Evolutionary conservation across 2,797 vertebrate genomes (phyloP), one percentile per base, ranked within the genome.

Genomic region (Acipenser ruthenus): DNA sequence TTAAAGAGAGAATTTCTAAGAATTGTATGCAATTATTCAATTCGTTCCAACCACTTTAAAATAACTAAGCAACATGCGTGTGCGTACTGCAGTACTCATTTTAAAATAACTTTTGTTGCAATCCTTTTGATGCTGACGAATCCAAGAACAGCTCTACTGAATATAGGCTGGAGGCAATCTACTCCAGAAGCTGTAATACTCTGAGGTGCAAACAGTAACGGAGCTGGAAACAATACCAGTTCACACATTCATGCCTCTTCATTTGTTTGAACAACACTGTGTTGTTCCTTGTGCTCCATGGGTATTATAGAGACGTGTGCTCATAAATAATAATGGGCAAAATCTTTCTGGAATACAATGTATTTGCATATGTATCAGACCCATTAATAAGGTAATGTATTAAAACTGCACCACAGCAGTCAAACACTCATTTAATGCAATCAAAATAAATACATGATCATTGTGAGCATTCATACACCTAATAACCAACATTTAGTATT

Each of bases 261-360:
- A 10, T 52, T 58, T 61, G 63, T 56, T 15, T 15, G 65, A 66
- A 70, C 65, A n/a, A 55, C 51, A 48, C 9, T 65, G 63, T 69
- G 65, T 65, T 63, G 61, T 62, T 15, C 6, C 50, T 59, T 18
- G 47, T 13, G 51, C 18, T 50, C 8, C 56, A 47, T 37, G 56
- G 58, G 55, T 13, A 49, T 50, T 50, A 37, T 5, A 50, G 62
- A 58, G 55, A 60, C 56, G 47, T 12, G 6, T 12, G 48, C 13
- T 56, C 64, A 66, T 69, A 66, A 63, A 66, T 55, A 69, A 64
- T 62, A 61, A 69, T 69, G 23, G 65, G 6, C 10, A 12, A 47
- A 37, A 50, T 48, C 15, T 49, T 4, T 12, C 18, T 15, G n/a
- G 62, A 48, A 59, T 49, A 50, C 6, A 18, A 18, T 18, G 1